Percentiles rank a stretch among this genome's conserved stretches.
phyloP scores from a whole-genome alignment of 2,888 invertebrate species.

The Orthosia cruda region DNA sequence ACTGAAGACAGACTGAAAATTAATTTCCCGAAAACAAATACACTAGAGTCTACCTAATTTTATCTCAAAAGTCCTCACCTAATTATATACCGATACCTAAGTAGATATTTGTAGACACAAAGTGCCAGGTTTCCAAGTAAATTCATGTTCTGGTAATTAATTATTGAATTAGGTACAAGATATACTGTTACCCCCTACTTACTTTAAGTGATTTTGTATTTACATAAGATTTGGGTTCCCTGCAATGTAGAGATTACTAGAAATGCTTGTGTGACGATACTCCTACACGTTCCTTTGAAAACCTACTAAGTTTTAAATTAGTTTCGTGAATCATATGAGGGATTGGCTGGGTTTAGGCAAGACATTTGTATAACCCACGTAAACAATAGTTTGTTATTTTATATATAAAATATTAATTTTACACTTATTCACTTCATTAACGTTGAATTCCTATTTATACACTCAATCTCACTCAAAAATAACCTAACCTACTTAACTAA shows the following conservation, averaged over 20 bases:
- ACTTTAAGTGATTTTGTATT: conserved; percentile 43
- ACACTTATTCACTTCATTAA: too few species aligned
- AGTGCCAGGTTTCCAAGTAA: conserved; percentile 15
- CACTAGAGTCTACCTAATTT: not conserved
- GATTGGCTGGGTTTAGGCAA: not conserved
- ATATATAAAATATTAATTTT: too few species aligned
- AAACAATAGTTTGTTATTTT: not conserved
- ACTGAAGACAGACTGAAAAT: not conserved
- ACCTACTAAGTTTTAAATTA: not conserved
- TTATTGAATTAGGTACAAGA: conserved; percentile 52
- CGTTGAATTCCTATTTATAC: too few species aligned
- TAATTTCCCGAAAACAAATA: not conserved
- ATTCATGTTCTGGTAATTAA: conserved; percentile 36
- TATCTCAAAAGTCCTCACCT: not conserved
- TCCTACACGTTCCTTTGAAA: conserved; percentile 1
- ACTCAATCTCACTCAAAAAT: too few species aligned
- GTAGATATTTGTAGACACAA: conserved; percentile 5
- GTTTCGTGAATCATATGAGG: conserved; percentile 1
- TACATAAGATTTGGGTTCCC: conserved; percentile 27
- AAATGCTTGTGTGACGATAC: not conserved
- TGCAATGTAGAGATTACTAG: conserved; percentile 11
- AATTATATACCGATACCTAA: conserved; percentile 1
- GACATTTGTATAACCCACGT: too few species aligned
- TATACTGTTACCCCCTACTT: conserved; percentile 33
- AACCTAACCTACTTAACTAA: too few species aligned